phyloP scores from a whole-genome alignment of 2,888 invertebrate genomes.

The Thecophora atra region DNA sequence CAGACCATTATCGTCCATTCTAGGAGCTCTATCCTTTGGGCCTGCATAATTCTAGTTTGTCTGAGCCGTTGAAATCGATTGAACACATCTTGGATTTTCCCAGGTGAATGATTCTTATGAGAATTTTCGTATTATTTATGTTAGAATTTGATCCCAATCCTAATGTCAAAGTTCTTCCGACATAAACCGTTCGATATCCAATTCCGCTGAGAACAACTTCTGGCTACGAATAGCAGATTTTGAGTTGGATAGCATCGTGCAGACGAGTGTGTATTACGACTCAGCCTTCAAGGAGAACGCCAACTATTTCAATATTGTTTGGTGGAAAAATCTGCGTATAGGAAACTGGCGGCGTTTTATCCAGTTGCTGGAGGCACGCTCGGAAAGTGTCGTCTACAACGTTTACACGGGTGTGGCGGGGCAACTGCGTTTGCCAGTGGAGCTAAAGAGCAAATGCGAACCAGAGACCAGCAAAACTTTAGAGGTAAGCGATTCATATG shows the following conservation, averaged over 20 bases:
- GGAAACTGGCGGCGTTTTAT: conserved; percentile 32
- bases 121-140: neutral
- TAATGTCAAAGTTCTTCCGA: neutral
- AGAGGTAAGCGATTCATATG: neutral
- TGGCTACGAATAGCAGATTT: conserved; percentile 33
- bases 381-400: conserved; percentile 11
- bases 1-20: neutral
- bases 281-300: neutral
- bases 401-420: conserved; percentile 33
- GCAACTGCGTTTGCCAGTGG: conserved; percentile 15
- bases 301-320: conserved; percentile 22
- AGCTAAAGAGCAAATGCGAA: neutral
- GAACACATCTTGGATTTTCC: conserved; percentile 16
- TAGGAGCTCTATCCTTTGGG: conserved; percentile 13
- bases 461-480: neutral
- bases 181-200: neutral
- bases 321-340: conserved; percentile 25
- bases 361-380: conserved; percentile 28
- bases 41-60: neutral
- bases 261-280: neutral
- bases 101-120: neutral
- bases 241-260: conserved; percentile 15
- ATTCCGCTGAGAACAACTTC: conserved; percentile 12
- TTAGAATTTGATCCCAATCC: no score
- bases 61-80: neutral